Evolutionary conservation across 2,888 invertebrate species (phyloP), one percentile per base, ranked within the genome.

Genomic region (Harpalus rubripes): DNA sequence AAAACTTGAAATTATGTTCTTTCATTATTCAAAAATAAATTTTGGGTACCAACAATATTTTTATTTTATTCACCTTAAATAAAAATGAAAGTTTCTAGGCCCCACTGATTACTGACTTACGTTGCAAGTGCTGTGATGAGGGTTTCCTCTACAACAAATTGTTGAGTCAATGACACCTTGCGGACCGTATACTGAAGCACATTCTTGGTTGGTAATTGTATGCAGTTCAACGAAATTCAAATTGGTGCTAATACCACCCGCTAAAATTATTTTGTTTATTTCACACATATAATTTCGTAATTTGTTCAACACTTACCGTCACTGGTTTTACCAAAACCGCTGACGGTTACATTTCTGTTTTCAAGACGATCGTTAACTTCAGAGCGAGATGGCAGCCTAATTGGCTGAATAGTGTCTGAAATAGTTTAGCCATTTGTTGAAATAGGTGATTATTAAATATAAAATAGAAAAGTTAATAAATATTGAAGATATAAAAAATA

Each of bases 81-180:
- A n/a, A n/a, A n/a, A n/a, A n/a, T n/a, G n/a, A n/a, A n/a, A n/a
- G n/a, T n/a, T n/a, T n/a, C n/a, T n/a, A n/a, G n/a, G n/a, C n/a
- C n/a, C n/a, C n/a, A n/a, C n/a, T n/a, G n/a, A n/a, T n/a, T n/a
- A n/a, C n/a, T n/a, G n/a, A n/a, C 89, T 88, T 87, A 89, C 90
- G 81, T 87, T 88, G 87, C 89, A 90, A 56, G 89, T 88, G 86
- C 88, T 88, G 80, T 88, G 87, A 22, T 22, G 22, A 1, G 22
- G 22, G 22, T 22, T 22, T 61, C 88, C 88, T 59, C 79, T 83
- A 58, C 86, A 86, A 87, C 90, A 90, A 6, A 90, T 18, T 32
- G 88, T 88, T 18, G 87, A 86, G 7, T 41, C 18, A 18, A 84
- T 85, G 32, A 89, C 85, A 52, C 85, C 68, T 7, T 22, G n/a